Conservation (phyloP, 2,888 invertebrate species). For the Parnassius glacialis region DNA sequence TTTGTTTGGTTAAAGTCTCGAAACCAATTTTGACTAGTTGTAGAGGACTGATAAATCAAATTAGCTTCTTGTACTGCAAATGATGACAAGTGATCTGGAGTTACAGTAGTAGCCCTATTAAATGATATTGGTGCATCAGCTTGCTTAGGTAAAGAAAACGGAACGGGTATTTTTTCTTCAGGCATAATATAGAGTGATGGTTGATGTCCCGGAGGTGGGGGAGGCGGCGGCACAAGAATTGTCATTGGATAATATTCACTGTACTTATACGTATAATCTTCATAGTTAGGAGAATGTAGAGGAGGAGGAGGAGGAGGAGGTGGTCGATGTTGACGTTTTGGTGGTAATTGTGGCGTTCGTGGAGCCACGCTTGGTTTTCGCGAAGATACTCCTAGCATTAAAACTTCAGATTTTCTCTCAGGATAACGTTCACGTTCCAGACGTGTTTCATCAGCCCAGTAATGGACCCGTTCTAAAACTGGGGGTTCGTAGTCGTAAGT, state of each 20-base stretch:
- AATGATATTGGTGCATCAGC: constrained; percentile 39
- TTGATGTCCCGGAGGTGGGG: constrained; percentile 71
- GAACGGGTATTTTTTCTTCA: constrained; percentile 46
- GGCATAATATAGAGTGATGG: constrained; percentile 55
- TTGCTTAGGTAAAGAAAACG: constrained; percentile 41
- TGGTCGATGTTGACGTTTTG: constrained; percentile 46
- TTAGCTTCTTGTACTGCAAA: constrained; percentile 83
- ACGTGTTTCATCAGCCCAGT: constrained; percentile 87
- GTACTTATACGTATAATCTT: constrained; percentile 75
- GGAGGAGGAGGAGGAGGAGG: constrained; percentile 48
- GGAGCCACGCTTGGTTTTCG: constrained; percentile 82
- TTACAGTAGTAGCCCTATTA: constrained; percentile 46
- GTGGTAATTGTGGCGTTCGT: constrained; percentile 62
- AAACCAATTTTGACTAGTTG: constrained; percentile 73
- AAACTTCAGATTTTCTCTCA: constrained; percentile 85
- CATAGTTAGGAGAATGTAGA: constrained; percentile 61
- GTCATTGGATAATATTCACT: constrained; percentile 83
- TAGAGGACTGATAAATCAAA: constrained; percentile 83
- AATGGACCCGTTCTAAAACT: constrained; percentile 88
- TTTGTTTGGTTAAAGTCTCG: constrained; percentile 54
- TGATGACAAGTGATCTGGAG: constrained; percentile 51
- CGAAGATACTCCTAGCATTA: constrained; percentile 85
- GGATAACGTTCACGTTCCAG: constrained; percentile 75
- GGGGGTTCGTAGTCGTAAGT: constrained; percentile 93
- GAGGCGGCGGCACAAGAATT: constrained; percentile 85